Evolutionary conservation across 2,888 invertebrate species (phyloP).

Genomic region (Agonopterix heracliana): DNA sequence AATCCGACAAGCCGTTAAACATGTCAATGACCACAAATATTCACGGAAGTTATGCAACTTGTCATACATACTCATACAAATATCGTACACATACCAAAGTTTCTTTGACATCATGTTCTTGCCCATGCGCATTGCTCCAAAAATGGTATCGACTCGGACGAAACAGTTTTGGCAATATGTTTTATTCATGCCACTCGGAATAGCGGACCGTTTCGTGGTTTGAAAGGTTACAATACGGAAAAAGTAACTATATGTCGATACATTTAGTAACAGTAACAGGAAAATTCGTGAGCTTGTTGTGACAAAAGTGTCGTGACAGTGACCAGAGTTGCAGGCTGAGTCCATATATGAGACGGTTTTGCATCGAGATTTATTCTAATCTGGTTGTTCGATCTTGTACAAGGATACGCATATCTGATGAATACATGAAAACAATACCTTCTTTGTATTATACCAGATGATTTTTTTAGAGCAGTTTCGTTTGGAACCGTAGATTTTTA

Average conservation of each 20-base stretch:
- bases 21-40: constrained; percentile 10
- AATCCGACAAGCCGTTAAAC: constrained; percentile 34
- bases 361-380: no score
- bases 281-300: neutral
- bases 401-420: no score
- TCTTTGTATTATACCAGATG: no score
- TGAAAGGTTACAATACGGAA: no score
- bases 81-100: neutral
- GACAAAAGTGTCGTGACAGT: neutral
- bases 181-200: constrained; percentile 11
- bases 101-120: constrained; percentile 26
- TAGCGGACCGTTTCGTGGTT: neutral
- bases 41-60: constrained; percentile 36
- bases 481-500: no score
- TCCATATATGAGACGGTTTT: no score
- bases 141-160: constrained; percentile 38
- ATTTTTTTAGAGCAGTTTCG: no score
- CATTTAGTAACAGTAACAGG: neutral
- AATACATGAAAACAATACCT: no score
- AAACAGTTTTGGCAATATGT: constrained; percentile 57
- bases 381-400: no score
- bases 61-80: neutral
- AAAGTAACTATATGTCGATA: neutral
- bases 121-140: constrained; percentile 28
- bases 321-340: neutral